Base-by-base conservation (phyloP, 2,113 vertebrate genomes). In the Proteles cristata region DNA sequence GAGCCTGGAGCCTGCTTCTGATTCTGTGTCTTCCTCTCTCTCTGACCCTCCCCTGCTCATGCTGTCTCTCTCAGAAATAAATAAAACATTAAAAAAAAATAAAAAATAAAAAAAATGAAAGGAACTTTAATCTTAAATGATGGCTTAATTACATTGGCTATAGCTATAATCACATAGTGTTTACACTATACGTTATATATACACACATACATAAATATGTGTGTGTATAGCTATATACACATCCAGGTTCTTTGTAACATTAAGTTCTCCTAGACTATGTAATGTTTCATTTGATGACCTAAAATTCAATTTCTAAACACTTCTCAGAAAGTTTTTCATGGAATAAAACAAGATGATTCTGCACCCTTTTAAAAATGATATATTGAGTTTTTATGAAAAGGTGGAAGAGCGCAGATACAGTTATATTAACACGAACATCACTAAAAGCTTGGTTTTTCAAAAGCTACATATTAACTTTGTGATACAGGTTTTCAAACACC, bases 391-490 rank as follows among this genome's bases (percentile, higher is more conserved):
- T 86, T 55, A 95, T 23, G 33, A 4, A 68, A 92, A 96, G 39
- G 45, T 65, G 43, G n/a, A 58, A 45, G 19, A 83, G 39, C 26
- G 25, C 28, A 17, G 33, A 96, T 79, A 25, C 11, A 65, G 16
- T 68, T 90, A 92, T 82, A 81, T 84, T 73, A 82, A 35, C 85
- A 77, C 14, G 15, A 79, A 76, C 61, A 83, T 35, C 50, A 35
- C 84, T 68, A 79, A 94, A 88, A 58, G 5, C 21, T 50, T 68
- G 39, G 33, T 15, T 73, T 96, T 92, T 93, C 79, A 90, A 94
- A 97, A 73, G 82, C 61, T 77, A 90, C 71, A 53, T 45, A 95
- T 71, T 91, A 95, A 94, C 69, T 97, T 71, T 93, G 74, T 87
- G 63, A 96, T 66, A 76, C 25, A 92, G 69, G 11, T 87, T 96